A percentile compares a stretch with the other conserved stretches of the same genome.
These are phyloP conservation scores for Pocillopora meandrina DNA, from an alignment of 92 coral and sea anemone species.

Conservation along the genomic window DNA sequence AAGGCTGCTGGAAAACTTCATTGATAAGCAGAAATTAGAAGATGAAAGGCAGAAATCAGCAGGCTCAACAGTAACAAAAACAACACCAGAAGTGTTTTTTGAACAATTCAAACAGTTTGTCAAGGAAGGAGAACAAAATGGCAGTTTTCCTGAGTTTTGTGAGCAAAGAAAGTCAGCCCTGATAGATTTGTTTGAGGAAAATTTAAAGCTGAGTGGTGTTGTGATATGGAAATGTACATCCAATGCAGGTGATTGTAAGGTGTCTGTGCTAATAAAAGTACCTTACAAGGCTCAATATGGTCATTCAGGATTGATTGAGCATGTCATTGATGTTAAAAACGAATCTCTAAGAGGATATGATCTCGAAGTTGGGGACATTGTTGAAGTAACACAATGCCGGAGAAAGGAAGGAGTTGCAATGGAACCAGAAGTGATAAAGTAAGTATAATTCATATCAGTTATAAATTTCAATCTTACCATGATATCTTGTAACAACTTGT, in stretches of 20 bases:
- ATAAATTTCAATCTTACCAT: no score
- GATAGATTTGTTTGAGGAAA: constrained; percentile 29
- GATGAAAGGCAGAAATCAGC: background rate
- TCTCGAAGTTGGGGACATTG: constrained; percentile 34
- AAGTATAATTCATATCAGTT: background rate
- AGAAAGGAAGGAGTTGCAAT: background rate
- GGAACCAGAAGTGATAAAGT: background rate
- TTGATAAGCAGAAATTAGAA: background rate
- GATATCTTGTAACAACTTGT: no score
- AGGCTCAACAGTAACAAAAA: background rate
- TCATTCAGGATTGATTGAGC: no score
- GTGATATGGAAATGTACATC: constrained; percentile 10
- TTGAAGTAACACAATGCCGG: constrained; percentile 14
- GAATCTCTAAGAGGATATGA: background rate
- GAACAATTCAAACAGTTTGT: constrained; percentile 24
- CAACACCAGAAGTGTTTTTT: background rate
- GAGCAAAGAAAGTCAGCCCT: background rate
- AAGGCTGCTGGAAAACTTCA: background rate
- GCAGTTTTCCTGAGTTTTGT: background rate
- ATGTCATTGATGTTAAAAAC: no score
- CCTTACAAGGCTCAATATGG: background rate
- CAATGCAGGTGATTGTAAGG: no score
- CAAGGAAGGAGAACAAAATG: background rate
- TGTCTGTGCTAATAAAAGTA: background rate
- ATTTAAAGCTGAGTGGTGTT: constrained; percentile 17